Evolutionary conservation across 2,797 vertebrate species (phyloP).

Genomic region (Anguilla pacifica): DNA sequence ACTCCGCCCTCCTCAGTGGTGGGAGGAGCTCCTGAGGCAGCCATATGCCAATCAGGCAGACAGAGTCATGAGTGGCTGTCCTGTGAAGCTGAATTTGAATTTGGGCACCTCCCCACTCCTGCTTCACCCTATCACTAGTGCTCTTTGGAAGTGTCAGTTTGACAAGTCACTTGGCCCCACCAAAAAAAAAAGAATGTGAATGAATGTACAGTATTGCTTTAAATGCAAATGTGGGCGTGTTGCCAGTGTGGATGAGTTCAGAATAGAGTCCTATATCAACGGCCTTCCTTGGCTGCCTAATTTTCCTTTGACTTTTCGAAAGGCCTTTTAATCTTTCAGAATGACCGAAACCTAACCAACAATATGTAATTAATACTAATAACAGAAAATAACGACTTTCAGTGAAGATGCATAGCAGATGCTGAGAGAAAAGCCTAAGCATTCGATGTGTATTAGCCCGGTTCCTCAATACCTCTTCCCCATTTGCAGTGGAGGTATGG

Average conservation of each 20-base stretch:
- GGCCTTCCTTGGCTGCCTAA: constrained; percentile 71
- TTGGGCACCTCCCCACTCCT: constrained; percentile 50
- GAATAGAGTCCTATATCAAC: constrained; percentile 59
- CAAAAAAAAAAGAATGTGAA: constrained; percentile 75
- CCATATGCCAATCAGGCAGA: neutral
- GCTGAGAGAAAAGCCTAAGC: neutral
- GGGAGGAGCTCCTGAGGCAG: neutral
- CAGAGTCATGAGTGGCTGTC: constrained; percentile 57
- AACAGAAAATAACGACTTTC: constrained; percentile 11
- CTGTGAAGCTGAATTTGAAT: constrained; percentile 64
- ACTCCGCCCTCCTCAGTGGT: neutral
- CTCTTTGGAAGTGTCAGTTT: constrained; percentile 70
- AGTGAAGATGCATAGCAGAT: neutral
- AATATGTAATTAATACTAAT: neutral
- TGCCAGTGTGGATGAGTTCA: constrained; percentile 66
- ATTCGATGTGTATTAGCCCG: neutral
- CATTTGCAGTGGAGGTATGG: neutral
- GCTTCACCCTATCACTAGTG: constrained; percentile 80
- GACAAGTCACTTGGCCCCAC: constrained; percentile 46
- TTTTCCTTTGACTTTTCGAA: constrained; percentile 35
- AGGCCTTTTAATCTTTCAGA: neutral
- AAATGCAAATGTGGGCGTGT: constrained; percentile 69
- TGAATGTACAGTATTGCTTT: constrained; percentile 79
- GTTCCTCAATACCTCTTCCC: neutral
- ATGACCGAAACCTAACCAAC: constrained; percentile 5